Evolutionary conservation across 2,113 vertebrate species (phyloP).

Genomic region (Misgurnus mizolepis): DNA sequence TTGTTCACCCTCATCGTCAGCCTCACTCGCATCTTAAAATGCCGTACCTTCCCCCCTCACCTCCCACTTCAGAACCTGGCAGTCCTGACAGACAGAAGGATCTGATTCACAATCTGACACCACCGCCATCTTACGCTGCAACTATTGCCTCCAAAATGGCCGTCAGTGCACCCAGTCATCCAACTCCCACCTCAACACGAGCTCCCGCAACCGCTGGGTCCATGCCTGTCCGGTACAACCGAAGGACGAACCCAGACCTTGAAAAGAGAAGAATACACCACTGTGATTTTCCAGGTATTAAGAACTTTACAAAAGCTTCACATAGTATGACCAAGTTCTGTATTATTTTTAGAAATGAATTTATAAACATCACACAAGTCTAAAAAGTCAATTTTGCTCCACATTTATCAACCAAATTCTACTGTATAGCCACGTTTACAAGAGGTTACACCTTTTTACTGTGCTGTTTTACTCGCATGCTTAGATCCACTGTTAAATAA

Average conservation of each 20-base stretch:
- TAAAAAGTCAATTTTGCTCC: neutral
- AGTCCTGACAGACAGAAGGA: conserved; percentile 96
- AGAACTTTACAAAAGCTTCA: neutral
- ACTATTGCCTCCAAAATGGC: conserved; percentile 96
- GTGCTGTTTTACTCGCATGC: conserved; percentile 36
- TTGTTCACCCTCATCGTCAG: conserved; percentile 56
- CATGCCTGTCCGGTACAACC: conserved; percentile 88
- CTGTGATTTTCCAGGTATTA: conserved; percentile 93
- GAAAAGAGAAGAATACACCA: conserved; percentile 97
- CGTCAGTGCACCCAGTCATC: conserved; percentile 77
- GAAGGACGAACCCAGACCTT: conserved; percentile 95
- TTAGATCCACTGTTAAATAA: conserved; percentile 54
- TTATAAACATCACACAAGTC: neutral
- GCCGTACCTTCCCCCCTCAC: conserved; percentile 93
- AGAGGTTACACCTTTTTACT: conserved; percentile 9
- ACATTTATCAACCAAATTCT: neutral
- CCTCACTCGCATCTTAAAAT: conserved; percentile 74
- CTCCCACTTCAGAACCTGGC: conserved; percentile 94
- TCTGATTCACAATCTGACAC: conserved; percentile 92
- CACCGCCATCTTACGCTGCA: conserved; percentile 94
- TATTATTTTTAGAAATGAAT: neutral
- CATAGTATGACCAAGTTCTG: neutral
- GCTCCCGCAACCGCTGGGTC: conserved; percentile 61
- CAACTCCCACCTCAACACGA: conserved; percentile 66
- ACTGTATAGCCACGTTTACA: neutral